Evolutionary conservation across 2,888 invertebrate genomes (phyloP).

Genomic region (Cephus runcator): DNA sequence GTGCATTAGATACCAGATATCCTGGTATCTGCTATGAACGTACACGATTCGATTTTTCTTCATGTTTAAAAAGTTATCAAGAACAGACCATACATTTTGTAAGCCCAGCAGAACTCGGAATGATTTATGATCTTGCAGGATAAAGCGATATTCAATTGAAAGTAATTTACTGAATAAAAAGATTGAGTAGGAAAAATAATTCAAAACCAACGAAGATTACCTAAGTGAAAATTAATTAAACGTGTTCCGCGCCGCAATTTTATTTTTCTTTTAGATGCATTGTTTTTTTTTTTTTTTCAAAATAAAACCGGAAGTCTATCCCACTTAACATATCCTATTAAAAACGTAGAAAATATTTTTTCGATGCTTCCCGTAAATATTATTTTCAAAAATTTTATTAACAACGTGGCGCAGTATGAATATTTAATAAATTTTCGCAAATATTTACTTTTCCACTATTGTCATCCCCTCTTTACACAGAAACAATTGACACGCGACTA

Average conservation of each 20-base stretch:
- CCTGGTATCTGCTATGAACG: background rate
- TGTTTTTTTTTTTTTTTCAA: background rate
- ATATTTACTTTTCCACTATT: background rate
- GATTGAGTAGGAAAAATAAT: background rate
- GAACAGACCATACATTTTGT: background rate
- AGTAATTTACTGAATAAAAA: background rate
- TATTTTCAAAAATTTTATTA: background rate
- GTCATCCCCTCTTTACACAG: background rate
- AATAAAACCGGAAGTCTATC: background rate
- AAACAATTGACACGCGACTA: background rate
- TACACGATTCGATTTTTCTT: background rate
- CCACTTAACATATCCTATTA: background rate
- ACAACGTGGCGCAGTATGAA: background rate
- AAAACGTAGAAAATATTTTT: background rate
- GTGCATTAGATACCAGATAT: background rate
- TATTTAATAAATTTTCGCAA: background rate
- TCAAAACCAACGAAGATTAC: background rate
- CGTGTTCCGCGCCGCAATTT: background rate
- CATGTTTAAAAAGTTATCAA: background rate
- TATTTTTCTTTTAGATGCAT: background rate
- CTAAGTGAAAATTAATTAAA: background rate
- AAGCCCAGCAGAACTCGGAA: background rate
- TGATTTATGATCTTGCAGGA: background rate
- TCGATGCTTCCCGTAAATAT: background rate
- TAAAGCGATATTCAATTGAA: background rate